Percentiles rank a stretch among this genome's conserved stretches.
Evolutionary conservation across 37 sponge, comb jelly and placozoan genomes (phyloP).

Genomic region (Lycopodina hypogea): DNA sequence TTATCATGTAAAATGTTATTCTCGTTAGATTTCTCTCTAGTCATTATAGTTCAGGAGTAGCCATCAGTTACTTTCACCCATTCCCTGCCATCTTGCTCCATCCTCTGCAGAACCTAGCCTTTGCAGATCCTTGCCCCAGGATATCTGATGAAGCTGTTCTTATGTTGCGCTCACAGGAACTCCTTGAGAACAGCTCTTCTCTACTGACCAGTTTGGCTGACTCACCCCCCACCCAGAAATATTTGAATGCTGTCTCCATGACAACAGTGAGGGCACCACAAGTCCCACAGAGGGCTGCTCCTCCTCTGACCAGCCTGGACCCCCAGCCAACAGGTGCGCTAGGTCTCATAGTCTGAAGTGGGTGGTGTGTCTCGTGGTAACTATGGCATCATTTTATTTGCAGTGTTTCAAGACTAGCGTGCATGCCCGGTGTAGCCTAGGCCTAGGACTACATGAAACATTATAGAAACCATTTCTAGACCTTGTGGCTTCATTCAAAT

Average conservation of each 20-base stretch:
- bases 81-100: background rate
- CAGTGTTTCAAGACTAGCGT: no score
- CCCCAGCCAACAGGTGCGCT: no score
- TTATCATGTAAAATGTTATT: no score
- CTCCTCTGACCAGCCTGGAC: no score
- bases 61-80: background rate
- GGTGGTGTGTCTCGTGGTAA: no score
- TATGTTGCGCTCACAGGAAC: constrained; percentile 1
- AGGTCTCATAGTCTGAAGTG: no score
- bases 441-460: no score
- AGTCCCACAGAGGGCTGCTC: background rate
- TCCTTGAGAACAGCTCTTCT: background rate
- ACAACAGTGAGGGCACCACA: no score
- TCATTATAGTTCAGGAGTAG: background rate
- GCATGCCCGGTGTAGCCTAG: no score
- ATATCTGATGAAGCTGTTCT: background rate
- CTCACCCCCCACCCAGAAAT: constrained; percentile 12
- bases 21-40: background rate
- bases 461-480: no score
- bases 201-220: background rate
- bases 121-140: constrained; percentile 3
- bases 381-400: no score
- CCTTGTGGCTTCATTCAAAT: no score
- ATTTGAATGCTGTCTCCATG: constrained; percentile 20
- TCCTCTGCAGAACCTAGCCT: background rate